Evolutionary conservation across 2,113 vertebrate species (phyloP), one percentile per base, ranked within the genome.

Genomic region (Daboia siamensis): DNA sequence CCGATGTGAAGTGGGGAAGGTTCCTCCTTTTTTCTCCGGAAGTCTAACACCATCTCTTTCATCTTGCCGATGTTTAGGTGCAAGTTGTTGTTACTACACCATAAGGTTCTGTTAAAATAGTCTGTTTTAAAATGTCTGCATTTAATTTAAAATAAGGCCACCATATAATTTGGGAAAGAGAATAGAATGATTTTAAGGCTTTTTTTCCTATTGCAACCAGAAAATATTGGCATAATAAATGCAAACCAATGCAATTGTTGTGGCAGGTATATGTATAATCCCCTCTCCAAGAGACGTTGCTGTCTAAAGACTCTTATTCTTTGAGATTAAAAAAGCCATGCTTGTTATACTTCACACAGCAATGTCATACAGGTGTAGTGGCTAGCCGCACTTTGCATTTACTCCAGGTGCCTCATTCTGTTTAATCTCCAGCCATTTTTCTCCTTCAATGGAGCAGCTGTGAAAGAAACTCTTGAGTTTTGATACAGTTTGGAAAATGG

Each of bases 351-450:
- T 92, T 59, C 87, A 94, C 52, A 86, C 69, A 0, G 90, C 91
- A 95, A 69, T 56, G 2, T 86, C 1, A 61, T 94, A 95, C 93
- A 90, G 90, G 95, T 94, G 93, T 95, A 92, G 93, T 93, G 95
- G 96, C 92, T 95, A 91, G 94, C 92, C 61, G 1, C 56, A 94
- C 94, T 96, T 97, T 92, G 88, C 92, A 93, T 93, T 94, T 96
- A 93, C 92, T 95, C 94, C 92, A 46, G 93, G 95, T 94, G 94
- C 94, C 96, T 96, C 93, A 90, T 97, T 96, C 95, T 96, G 92
- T 96, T 96, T 97, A 97, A 97, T 97, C 96, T 96, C 95, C 96
- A 86, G 61, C 97, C 95, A 90, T 97, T 97, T 97, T 97, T 92
- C 95, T 97, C 96, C 94, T 93, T 90, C 88, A 89, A 92, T 74